Percentiles rank a stretch among this genome's conserved stretches.
Evolutionary conservation across 2,797 vertebrate genomes (phyloP).

Genomic region (Silurus lanzhouensis): DNA sequence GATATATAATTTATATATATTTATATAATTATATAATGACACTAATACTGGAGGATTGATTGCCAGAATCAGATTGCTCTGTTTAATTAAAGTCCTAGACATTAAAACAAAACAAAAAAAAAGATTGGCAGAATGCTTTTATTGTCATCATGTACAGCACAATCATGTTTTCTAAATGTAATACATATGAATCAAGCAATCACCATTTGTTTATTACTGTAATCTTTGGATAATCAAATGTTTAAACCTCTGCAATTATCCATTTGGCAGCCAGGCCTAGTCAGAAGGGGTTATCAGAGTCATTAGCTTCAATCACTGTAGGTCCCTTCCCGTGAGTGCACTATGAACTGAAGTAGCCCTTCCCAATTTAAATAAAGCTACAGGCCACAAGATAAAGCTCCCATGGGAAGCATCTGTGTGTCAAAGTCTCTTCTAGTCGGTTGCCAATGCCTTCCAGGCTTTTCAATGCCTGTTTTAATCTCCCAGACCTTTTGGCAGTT

Average conservation of each 20-base stretch:
- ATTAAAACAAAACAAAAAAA: no score
- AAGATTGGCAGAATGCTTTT: not conserved
- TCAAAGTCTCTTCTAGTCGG: constrained; percentile 43
- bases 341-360: constrained; percentile 44
- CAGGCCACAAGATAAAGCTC: constrained; percentile 48
- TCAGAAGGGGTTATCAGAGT: constrained; percentile 29
- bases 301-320: constrained; percentile 40
- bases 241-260: constrained; percentile 44
- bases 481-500: constrained; percentile 42
- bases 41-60: not conserved
- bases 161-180: not conserved
- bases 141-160: not conserved
- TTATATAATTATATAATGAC: not conserved
- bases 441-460: constrained; percentile 45
- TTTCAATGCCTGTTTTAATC: constrained; percentile 53
- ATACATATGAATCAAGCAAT: constrained; percentile 7
- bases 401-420: constrained; percentile 42
- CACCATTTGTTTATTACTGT: constrained; percentile 1
- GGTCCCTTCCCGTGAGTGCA: constrained; percentile 38
- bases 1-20: no score
- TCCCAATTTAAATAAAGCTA: constrained; percentile 52
- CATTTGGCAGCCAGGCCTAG: constrained; percentile 36
- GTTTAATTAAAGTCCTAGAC: not conserved
- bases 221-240: constrained; percentile 38
- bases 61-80: not conserved